Conservation (phyloP, 2,888 invertebrate genomes). For the Callimorpha dominula region DNA sequence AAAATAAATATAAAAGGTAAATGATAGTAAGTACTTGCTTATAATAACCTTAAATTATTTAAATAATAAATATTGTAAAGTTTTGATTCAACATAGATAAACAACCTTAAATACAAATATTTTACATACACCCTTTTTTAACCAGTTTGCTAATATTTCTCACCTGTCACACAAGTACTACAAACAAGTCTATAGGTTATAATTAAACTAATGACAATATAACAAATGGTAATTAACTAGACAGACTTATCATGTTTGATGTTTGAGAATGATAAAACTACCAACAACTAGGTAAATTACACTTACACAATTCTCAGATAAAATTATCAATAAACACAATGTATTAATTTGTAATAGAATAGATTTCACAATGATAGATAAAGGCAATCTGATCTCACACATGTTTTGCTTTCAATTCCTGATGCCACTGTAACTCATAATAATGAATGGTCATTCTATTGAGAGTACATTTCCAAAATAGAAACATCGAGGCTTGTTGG, state of each 20-base stretch:
- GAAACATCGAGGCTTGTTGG: not conserved
- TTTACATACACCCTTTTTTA: not conserved
- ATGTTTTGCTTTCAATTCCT: constrained; percentile 25
- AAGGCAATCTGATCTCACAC: constrained; percentile 34
- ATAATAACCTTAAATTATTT: too few relatives aligned
- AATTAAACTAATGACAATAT: constrained; percentile 11
- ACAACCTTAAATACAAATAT: not conserved
- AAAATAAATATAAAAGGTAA: too few relatives aligned
- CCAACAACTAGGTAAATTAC: constrained; percentile 1
- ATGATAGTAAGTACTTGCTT: too few relatives aligned
- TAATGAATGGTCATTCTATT: constrained; percentile 16
- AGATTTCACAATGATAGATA: constrained; percentile 45
- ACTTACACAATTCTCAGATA: constrained; percentile 44
- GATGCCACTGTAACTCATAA: constrained; percentile 30
- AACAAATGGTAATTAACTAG: not conserved
- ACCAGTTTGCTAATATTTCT: not conserved
- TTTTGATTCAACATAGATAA: too few relatives aligned
- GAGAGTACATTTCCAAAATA: not conserved
- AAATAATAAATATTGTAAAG: too few relatives aligned
- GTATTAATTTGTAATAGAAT: constrained; percentile 27
- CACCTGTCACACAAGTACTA: not conserved
- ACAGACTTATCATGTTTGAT: not conserved
- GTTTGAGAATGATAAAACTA: not conserved
- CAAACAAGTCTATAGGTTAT: not conserved
- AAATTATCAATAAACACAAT: constrained; percentile 15